These are phyloP conservation scores for Heliconius ismenius DNA, from an alignment of 2,888 invertebrate species.

Conservation along the genomic window DNA sequence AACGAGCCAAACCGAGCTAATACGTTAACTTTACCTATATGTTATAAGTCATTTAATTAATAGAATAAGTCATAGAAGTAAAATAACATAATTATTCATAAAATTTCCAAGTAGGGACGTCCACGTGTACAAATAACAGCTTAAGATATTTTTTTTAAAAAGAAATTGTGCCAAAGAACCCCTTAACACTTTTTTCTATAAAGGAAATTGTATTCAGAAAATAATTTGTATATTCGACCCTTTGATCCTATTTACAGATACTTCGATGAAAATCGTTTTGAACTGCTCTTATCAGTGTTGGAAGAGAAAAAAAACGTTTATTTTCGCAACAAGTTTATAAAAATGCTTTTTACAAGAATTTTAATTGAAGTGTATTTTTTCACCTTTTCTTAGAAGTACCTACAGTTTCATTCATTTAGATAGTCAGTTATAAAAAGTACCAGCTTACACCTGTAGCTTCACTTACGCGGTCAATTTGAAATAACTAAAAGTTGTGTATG, in stretches of 20 bases:
- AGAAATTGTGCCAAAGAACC: slow-evolving; percentile 41
- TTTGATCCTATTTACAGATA: slow-evolving; percentile 57
- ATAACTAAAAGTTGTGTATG: too few relatives aligned
- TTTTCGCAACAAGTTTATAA: not conserved
- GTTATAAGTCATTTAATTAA: too few relatives aligned
- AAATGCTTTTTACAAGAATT: too few relatives aligned
- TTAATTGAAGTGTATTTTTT: too few relatives aligned
- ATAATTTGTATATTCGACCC: slow-evolving; percentile 65
- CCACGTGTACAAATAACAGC: slow-evolving; percentile 22
- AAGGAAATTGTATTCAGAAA: slow-evolving; percentile 69
- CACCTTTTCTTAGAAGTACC: too few relatives aligned
- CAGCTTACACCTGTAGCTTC: too few relatives aligned
- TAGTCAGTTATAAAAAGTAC: too few relatives aligned
- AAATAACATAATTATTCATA: not conserved
- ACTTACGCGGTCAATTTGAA: too few relatives aligned
- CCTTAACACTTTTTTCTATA: slow-evolving; percentile 56
- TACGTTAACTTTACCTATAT: too few relatives aligned
- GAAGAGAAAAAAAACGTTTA: not conserved
- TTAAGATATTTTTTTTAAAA: slow-evolving; percentile 39
- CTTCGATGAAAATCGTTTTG: slow-evolving; percentile 48
- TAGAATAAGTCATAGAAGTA: not conserved
- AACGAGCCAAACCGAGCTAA: too few relatives aligned
- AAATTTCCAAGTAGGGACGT: not conserved
- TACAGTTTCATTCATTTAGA: too few relatives aligned
- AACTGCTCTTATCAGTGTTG: slow-evolving; percentile 45